A percentile compares a stretch with the other conserved stretches of the same genome.
Conservation (phyloP, 2,888 invertebrate genomes). For the Galeruca laticollis region DNA sequence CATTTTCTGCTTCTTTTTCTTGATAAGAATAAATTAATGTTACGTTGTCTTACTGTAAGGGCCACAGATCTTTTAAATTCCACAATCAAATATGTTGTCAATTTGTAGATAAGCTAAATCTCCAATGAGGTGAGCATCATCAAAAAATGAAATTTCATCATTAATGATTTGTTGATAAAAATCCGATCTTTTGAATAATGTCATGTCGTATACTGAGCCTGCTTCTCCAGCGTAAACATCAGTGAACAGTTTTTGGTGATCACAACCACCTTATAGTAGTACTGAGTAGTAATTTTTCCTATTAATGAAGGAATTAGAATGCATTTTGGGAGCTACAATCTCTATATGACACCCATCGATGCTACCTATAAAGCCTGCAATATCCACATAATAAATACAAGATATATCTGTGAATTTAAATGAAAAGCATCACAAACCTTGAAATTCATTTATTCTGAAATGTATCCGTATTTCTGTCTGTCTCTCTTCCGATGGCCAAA, state of each 20-base stretch:
- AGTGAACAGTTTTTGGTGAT: constrained; percentile 37
- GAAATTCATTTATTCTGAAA: constrained; percentile 12
- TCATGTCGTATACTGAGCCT: constrained; percentile 39
- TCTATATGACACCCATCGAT: constrained; percentile 47
- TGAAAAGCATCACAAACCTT: neutral
- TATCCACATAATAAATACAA: neutral
- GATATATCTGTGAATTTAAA: neutral
- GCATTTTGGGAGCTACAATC: constrained; percentile 44
- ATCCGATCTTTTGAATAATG: constrained; percentile 17
- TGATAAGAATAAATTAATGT: neutral
- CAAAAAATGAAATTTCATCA: too few species aligned
- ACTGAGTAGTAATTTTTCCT: constrained; percentile 45
- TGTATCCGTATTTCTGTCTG: neutral
- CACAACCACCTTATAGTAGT: constrained; percentile 46
- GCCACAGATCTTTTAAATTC: constrained; percentile 35
- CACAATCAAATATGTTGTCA: too few species aligned
- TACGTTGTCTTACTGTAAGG: constrained; percentile 18
- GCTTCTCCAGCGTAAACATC: constrained; percentile 47
- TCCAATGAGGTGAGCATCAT: too few species aligned
- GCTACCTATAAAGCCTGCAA: constrained; percentile 26
- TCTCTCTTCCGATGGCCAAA: constrained; percentile 29
- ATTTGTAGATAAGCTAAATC: too few species aligned
- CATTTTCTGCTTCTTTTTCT: constrained; percentile 12
- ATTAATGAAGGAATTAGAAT: constrained; percentile 46
- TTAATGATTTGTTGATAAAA: constrained; percentile 15